Conservation (phyloP, 2,113 vertebrate species). For the Cyprinodon variegatus region DNA sequence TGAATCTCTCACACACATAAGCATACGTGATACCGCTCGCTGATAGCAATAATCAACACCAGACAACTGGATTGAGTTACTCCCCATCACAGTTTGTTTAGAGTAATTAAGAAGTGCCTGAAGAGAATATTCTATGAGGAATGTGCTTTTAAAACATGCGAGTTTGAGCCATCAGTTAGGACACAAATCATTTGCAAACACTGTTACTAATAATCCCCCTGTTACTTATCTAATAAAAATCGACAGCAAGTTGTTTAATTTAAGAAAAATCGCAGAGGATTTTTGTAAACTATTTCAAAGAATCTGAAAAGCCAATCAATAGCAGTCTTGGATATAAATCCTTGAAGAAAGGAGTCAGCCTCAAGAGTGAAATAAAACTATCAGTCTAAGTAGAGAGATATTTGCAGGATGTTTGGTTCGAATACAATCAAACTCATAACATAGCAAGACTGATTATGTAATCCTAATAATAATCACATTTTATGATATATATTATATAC, state of each 20-base stretch:
- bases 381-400: conserved; percentile 3
- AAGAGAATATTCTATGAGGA: conserved; percentile 1
- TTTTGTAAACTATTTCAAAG: neutral
- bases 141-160: neutral
- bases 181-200: neutral
- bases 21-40: conserved; percentile 22
- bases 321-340: neutral
- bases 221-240: neutral
- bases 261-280: neutral
- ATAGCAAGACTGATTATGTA: neutral
- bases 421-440: conserved; percentile 3
- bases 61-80: conserved; percentile 43
- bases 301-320: neutral
- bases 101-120: conserved; percentile 23
- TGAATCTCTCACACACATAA: conserved; percentile 16
- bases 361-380: neutral
- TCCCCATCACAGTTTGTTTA: conserved; percentile 49
- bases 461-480: too few species aligned
- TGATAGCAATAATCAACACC: conserved; percentile 53
- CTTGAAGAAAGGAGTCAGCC: neutral
- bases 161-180: neutral
- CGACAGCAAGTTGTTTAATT: neutral
- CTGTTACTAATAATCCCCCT: neutral
- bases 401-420: neutral
- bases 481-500: too few species aligned